phyloP scores from a whole-genome alignment of 1,140 invertebrate species.

The Drosophila eugracilis region DNA sequence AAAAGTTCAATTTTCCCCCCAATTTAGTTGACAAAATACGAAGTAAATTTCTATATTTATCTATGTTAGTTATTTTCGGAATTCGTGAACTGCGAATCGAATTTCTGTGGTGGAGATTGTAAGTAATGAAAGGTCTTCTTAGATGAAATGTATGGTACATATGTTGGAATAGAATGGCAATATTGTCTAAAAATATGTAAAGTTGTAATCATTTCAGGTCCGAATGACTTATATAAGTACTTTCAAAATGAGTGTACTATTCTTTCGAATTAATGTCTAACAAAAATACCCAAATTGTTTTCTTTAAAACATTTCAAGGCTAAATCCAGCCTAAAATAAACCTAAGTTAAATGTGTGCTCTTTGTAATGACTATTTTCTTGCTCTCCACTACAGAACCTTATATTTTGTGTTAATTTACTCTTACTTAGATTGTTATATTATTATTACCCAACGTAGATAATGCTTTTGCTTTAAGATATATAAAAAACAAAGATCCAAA shows the following conservation, averaged over 20 bases:
- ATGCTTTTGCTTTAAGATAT: conserved; percentile 40
- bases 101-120: conserved; percentile 30
- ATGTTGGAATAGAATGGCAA: neutral
- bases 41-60: conserved; percentile 25
- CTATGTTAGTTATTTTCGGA: conserved; percentile 15
- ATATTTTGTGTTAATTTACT: conserved; percentile 24
- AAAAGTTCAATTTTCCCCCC: conserved; percentile 29
- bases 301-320: too few relatives aligned
- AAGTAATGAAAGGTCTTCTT: neutral
- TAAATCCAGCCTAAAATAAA: too few relatives aligned
- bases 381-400: conserved; percentile 23
- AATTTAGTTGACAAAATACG: conserved; percentile 7
- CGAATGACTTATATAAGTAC: too few relatives aligned
- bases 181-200: too few relatives aligned
- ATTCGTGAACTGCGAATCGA: conserved; percentile 30
- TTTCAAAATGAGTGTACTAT: too few relatives aligned
- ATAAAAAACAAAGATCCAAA: conserved; percentile 22
- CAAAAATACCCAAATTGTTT: too few relatives aligned
- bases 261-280: too few relatives aligned
- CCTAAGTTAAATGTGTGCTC: neutral
- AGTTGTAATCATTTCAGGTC: too few relatives aligned
- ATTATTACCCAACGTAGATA: conserved; percentile 46
- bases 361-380: neutral
- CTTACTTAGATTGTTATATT: conserved; percentile 38
- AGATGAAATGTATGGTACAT: neutral